Evolutionary conservation across 2,888 invertebrate species (phyloP), one percentile per base, ranked within the genome.

Genomic region (Nomada ruficornis): DNA sequence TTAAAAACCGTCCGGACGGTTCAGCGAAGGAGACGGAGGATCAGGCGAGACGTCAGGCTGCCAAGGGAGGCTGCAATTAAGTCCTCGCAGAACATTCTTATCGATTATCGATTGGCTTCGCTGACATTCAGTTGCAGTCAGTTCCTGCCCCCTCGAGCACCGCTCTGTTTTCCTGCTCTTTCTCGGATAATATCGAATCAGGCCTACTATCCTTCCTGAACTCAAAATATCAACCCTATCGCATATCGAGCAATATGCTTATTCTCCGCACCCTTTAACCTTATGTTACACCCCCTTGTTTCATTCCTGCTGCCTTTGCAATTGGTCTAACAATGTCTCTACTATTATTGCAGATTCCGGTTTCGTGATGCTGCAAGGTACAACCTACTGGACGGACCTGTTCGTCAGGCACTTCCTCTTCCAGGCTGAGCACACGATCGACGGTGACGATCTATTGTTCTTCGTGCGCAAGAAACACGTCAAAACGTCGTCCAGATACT

Each of bases 361-460:
- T 63, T 98, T 98, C 94, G 98, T 98, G 86, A 96, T 98, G 94
- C 96, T 98, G 20, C 98, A 98, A 94, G 98, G 98, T 55, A 98
- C 98, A 80, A 98, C 98, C 3, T 98, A 98, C 93, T 99, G 99
- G 98, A 98, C 98, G 71, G 98, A 98, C 94, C 95, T 99, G 88
- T 99, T 99, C 94, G 98, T 98, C 86, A 96, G 98, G 18, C 98
- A 98, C 95, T 99, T 99, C 94, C 95, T 98, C 71, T 98, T 98
- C 93, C 98, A 98, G 95, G 96, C 97, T 86, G 98, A 98, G 93
- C 96, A 96, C 84, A 96, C 97, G 84, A 98, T 98, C 90, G 98
- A 98, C 94, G 97, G 98, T 89, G 99, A 99, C 94, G 99, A 99
- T 94, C 95, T 99, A 90, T 94, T 99, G 85, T 99, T 99, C 94